Evolutionary conservation across 2,797 vertebrate genomes (phyloP).

Genomic region (Eleutherodactylus coqui): DNA sequence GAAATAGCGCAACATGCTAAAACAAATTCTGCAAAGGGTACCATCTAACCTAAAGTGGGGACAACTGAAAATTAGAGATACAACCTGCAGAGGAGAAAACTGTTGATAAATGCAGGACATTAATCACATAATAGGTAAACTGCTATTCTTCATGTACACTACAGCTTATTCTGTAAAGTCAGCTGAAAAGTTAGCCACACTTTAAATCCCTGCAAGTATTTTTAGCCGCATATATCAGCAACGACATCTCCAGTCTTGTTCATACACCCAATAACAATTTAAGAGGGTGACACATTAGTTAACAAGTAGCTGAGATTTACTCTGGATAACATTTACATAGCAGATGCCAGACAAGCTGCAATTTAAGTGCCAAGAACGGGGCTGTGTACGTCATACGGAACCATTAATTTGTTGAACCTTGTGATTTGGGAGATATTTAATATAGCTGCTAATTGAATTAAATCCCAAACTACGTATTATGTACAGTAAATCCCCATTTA

Average conservation of each 20-base stretch:
- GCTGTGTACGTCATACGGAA: constrained; percentile 53
- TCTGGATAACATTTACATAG: constrained; percentile 49
- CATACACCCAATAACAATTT: not conserved
- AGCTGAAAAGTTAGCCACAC: no score
- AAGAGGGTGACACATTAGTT: constrained; percentile 8
- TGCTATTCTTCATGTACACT: no score
- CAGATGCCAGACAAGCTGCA: constrained; percentile 51
- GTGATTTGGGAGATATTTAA: constrained; percentile 63
- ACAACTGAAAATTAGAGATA: no score
- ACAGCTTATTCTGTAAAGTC: no score
- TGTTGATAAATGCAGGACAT: no score
- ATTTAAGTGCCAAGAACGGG: constrained; percentile 32
- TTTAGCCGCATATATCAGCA: not conserved
- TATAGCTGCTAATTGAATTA: constrained; percentile 60
- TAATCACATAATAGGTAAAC: no score
- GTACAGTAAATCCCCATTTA: constrained; percentile 51
- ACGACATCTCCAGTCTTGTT: not conserved
- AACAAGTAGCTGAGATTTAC: constrained; percentile 33
- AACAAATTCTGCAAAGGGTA: no score
- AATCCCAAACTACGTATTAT: constrained; percentile 51
- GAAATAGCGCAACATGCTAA: no score
- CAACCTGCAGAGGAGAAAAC: no score
- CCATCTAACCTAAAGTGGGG: no score
- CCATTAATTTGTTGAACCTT: constrained; percentile 55
- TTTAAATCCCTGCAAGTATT: not conserved